These are phyloP conservation scores for Sesamia nonagrioides DNA, from an alignment of 1,140 invertebrate genomes.

Conservation along the genomic window DNA sequence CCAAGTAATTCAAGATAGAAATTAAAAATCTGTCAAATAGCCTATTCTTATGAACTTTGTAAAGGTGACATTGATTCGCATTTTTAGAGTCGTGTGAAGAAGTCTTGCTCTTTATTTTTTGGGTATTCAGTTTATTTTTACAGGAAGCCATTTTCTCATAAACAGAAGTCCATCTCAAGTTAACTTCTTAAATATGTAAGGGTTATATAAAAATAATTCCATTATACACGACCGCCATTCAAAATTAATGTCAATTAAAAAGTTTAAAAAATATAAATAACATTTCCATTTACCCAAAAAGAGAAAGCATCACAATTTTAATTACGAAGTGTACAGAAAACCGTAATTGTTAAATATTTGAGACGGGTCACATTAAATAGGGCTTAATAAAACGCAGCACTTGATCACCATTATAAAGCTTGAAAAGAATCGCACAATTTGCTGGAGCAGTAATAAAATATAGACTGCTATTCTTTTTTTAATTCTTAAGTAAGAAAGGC, in stretches of 20 bases:
- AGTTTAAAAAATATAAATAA: background rate
- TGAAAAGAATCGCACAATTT: slow-evolving; percentile 48
- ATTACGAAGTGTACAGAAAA: slow-evolving; percentile 34
- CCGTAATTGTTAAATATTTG: slow-evolving; percentile 31
- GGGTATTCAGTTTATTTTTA: too few relatives aligned
- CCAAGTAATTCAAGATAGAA: too few relatives aligned
- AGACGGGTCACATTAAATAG: slow-evolving; percentile 24
- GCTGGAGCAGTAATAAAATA: slow-evolving; percentile 44
- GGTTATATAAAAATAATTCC: background rate
- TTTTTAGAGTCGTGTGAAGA: too few relatives aligned
- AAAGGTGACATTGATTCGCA: too few relatives aligned
- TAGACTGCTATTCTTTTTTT: slow-evolving; percentile 57
- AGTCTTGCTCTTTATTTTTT: too few relatives aligned
- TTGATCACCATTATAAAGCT: slow-evolving; percentile 42
- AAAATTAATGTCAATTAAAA: background rate
- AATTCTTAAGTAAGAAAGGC: slow-evolving; percentile 76
- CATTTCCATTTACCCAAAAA: background rate
- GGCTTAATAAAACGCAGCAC: slow-evolving; percentile 40
- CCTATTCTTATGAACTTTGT: too few relatives aligned
- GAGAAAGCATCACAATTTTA: slow-evolving; percentile 34
- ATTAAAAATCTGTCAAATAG: too few relatives aligned
- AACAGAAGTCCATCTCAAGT: background rate
- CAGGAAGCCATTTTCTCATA: background rate
- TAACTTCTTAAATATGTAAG: background rate
- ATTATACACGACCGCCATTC: slow-evolving; percentile 9